Conservation (phyloP, 2,113 vertebrate species). For the Daboia siamensis region DNA sequence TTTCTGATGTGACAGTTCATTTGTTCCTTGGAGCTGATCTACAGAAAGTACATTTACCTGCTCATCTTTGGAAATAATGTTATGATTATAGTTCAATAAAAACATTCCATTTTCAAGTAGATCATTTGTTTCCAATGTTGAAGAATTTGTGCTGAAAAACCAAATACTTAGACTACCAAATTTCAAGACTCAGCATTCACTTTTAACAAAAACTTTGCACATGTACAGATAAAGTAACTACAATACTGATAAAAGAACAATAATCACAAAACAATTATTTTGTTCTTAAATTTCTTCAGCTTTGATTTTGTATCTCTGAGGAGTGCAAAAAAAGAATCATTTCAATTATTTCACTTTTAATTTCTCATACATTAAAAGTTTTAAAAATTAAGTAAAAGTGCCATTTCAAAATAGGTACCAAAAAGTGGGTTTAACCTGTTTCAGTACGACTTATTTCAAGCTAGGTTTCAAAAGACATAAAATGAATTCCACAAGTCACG, state of each 20-base stretch:
- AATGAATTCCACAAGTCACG: background rate
- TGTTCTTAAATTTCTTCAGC: background rate
- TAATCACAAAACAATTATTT: background rate
- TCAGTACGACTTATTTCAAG: background rate
- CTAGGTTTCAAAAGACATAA: background rate
- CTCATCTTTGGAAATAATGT: background rate
- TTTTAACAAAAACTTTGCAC: background rate
- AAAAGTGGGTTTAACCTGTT: background rate
- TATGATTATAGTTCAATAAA: background rate
- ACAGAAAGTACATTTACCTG: background rate
- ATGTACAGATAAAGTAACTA: background rate
- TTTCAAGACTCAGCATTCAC: background rate
- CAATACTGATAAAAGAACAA: background rate
- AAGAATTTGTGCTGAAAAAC: background rate
- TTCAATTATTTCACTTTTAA: conserved; percentile 15
- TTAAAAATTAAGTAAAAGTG: conserved; percentile 6
- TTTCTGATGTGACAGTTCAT: background rate
- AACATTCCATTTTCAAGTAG: background rate
- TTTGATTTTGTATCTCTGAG: background rate
- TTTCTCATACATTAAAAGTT: background rate
- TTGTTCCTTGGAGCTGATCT: background rate
- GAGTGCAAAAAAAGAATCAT: background rate
- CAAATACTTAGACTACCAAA: background rate
- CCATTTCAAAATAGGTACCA: background rate
- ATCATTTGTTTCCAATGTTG: background rate